Conservation (phyloP, 2,797 vertebrate species). For the Syngnathus rostellatus region DNA sequence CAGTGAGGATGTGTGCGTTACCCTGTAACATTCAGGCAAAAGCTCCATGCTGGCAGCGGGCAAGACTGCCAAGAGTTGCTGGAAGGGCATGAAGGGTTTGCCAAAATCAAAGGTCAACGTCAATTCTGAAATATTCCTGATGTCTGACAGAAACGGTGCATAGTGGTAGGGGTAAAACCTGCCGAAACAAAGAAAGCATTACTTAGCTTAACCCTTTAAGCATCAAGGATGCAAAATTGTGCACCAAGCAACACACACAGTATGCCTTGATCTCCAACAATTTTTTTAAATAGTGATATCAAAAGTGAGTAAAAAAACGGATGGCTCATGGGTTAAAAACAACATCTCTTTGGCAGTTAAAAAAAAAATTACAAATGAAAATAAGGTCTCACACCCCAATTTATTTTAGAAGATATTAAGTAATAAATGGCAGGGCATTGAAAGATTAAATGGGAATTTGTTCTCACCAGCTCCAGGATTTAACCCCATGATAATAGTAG, state of each 20-base stretch:
- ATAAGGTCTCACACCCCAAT: not conserved
- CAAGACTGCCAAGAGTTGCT: conserved; percentile 91
- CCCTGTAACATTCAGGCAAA: conserved; percentile 85
- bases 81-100: conserved; percentile 93
- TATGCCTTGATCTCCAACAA: too few species aligned
- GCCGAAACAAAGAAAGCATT: not conserved
- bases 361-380: too few species aligned
- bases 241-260: too few species aligned
- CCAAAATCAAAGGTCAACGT: conserved; percentile 83
- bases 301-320: too few species aligned
- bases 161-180: conserved; percentile 98
- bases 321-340: too few species aligned
- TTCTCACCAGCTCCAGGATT: conserved; percentile 98
- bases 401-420: not conserved
- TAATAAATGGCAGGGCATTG: not conserved
- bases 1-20: conserved; percentile 38
- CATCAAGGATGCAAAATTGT: too few species aligned
- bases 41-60: conserved; percentile 92
- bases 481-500: conserved; percentile 98
- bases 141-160: conserved; percentile 93
- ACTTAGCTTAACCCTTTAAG: not conserved
- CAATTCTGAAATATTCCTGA: conserved; percentile 76
- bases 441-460: not conserved
- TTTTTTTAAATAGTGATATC: too few species aligned
- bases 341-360: too few species aligned